Evolutionary conservation across 2,113 vertebrate genomes (phyloP).

Genomic region (Lepidothrix coronata): DNA sequence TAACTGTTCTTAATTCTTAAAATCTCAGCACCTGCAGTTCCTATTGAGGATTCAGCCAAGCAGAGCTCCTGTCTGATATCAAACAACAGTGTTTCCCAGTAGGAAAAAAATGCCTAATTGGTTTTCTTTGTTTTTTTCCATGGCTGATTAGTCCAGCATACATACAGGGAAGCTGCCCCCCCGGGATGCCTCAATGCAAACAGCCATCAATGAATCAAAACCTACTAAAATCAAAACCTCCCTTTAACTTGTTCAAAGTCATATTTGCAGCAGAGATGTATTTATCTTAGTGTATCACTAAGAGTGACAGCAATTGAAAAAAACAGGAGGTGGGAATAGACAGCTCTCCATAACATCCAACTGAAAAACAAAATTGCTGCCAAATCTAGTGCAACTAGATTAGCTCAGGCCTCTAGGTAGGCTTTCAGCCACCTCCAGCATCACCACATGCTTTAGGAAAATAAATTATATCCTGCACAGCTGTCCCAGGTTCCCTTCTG

Average conservation of each 20-base stretch:
- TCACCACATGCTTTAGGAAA: not conserved
- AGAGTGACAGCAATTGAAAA: not conserved
- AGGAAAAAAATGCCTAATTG: not conserved
- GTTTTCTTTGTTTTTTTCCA: not conserved
- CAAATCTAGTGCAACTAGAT: not conserved
- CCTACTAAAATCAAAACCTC: not conserved
- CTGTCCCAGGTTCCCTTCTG: not conserved
- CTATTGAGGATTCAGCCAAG: not conserved
- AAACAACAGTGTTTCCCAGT: slow-evolving; percentile 30
- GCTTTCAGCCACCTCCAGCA: not conserved
- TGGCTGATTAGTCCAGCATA: not conserved
- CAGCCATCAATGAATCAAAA: not conserved
- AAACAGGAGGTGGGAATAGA: not conserved
- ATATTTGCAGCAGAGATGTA: not conserved
- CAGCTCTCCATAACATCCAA: not conserved
- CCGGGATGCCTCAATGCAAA: not conserved
- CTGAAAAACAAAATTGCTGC: not conserved
- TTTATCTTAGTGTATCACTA: not conserved
- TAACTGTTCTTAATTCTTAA: not conserved
- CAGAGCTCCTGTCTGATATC: not conserved
- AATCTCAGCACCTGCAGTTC: not conserved
- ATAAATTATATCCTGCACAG: rapidly evolving
- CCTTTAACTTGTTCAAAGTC: not conserved
- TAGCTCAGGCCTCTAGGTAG: not conserved
- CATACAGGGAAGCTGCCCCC: not conserved